phyloP scores from a whole-genome alignment of 2,113 vertebrate genomes.

The Cryptotis parvus region DNA sequence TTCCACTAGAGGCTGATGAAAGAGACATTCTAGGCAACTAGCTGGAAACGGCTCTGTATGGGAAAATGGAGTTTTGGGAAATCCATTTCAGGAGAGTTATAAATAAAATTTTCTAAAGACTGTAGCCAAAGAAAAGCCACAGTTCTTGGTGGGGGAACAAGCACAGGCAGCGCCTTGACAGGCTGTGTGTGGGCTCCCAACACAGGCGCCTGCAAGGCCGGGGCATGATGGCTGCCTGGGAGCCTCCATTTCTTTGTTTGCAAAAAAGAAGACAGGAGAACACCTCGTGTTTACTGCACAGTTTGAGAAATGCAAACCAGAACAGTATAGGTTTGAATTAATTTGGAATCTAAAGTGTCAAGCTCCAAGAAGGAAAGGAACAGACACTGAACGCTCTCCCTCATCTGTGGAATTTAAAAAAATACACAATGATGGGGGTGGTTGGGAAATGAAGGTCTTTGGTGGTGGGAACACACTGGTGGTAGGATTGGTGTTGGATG shows the following conservation, averaged over 20 bases:
- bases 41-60: neutral
- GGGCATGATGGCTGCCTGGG: neutral
- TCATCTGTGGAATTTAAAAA: no score
- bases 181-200: neutral
- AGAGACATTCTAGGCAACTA: neutral
- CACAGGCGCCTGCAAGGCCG: neutral
- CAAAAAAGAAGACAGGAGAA: neutral
- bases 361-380: no score
- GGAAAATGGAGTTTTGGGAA: neutral
- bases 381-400: no score
- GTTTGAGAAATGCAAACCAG: neutral
- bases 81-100: conserved; percentile 20
- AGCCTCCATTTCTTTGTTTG: neutral
- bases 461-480: no score
- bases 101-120: conserved; percentile 27
- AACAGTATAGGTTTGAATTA: neutral
- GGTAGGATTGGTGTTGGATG: no score
- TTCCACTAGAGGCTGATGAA: conserved; percentile 8
- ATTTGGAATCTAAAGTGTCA: neutral
- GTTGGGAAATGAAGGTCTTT: no score
- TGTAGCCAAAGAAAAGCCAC: neutral
- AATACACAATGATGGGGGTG: no score
- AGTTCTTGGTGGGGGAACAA: neutral
- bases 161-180: neutral
- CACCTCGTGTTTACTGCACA: neutral